Evolutionary conservation across 1,140 invertebrate species (phyloP), one percentile per base, ranked within the genome.

Genomic region (Bombus sylvicola): DNA sequence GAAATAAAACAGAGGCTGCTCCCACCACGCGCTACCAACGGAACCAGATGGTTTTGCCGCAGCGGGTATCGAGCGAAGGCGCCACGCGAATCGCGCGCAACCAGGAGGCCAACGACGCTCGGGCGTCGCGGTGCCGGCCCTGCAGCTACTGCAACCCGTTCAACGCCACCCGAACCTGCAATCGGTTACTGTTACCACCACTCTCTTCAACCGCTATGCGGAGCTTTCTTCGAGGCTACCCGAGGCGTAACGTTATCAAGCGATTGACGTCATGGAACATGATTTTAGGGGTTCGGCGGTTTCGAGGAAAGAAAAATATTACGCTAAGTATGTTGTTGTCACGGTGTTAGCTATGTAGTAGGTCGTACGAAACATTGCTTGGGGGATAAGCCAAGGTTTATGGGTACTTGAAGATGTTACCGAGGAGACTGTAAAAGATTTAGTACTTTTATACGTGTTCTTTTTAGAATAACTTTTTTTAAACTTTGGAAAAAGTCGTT

Each of bases 1-100:
- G 92, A 95, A 94, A 94, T 95, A 94, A 94, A 94, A 93, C 91
- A 87, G 89, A 94, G 92, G 89, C 88, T 86, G 85, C 91, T 93
- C 92, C 93, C 89, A 92, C 93, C 85, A 92, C 84, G 74, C 47
- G 68, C 64, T 88, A 82, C 66, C 78, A 83, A 71, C 66, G 77
- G 74, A 72, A 85, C 83, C 85, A n/a, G 81, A 87, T 79, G 68
- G 43, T 81, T 90, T 73, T 82, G 78, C 87, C 77, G 89, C 88
- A 88, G 87, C 87, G 85, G 74, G 57, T 91, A 90, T 91, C 89
- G 89, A 91, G 78, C 89, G 88, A 68, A n/a, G 68, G 59, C 71
- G 64, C 31, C 72, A 66, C 76, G 80, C 88, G 87, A 90, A 74
- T 80, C 68, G 77, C 76, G 77, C 83, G 77, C 68, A 83, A 85